Base-by-base conservation (phyloP, 2,113 vertebrate genomes). In the Macquaria australasica region DNA sequence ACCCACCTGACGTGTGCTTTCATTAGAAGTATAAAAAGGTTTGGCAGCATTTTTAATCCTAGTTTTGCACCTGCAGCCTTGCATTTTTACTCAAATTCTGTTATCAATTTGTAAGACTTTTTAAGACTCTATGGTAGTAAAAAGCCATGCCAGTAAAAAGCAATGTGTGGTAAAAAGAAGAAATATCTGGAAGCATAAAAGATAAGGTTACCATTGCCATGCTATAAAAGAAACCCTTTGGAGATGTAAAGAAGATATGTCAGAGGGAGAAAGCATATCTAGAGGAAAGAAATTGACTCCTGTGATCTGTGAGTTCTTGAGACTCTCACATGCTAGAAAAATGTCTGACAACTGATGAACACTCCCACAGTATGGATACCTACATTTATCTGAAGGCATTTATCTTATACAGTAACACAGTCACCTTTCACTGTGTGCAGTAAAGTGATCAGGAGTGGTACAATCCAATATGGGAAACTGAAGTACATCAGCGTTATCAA, bases 31-130 rank as follows among this genome's bases (percentile, higher is more conserved):
- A 64, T 87, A 37, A 86, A 80, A 53, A 20, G 15, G 77, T 67
- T 53, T 21, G 7, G 37, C 16, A 34, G 16, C 10, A 20, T n/a
- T 60, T 90, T 72, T 63, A 68, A 79, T 81, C 73, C 48, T 70
- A 60, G 71, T 80, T 76, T 64, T 85, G 74, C 48, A 85, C 74
- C 72, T 82, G 59, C 51, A 83, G 78, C 74, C 56, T 73, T 66
- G 56, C 34, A 67, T 79, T 75, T 79, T 85, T 72, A 72, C 74
- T 34, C 28, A 71, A 62, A 63, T 56, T 78, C 21, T 64, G 12
- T 67, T 82, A 58, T 83, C 64, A 73, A 45, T 63, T 75, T 15
- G n/a, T 18, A 39, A 56, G 53, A 66, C 45, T 23, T 81, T 80
- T 62, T 51, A 58, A 67, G 60, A 78, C 76, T 77, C 9, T 0